Conservation (phyloP, 1,140 invertebrate species). For the Diorhabda sublineata region DNA sequence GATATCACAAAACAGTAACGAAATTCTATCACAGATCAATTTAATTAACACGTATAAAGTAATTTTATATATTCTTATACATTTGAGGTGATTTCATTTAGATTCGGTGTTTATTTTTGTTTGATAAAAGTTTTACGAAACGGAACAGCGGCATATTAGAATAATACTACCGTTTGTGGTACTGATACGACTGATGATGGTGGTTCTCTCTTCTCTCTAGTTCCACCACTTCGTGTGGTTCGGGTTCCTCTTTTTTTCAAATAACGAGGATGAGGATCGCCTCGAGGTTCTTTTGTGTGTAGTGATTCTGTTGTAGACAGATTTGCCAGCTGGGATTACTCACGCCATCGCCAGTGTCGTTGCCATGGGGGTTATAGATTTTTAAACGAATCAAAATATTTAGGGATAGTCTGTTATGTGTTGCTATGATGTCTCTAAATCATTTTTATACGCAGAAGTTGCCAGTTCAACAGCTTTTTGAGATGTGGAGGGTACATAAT, state of each 20-base stretch:
- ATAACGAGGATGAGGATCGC: not conserved
- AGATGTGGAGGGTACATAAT: too few relatives aligned
- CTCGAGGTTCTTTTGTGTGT: conserved; percentile 1
- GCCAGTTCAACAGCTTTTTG: too few relatives aligned
- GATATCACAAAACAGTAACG: not conserved
- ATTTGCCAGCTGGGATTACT: not conserved
- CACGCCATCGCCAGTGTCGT: not conserved
- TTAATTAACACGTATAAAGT: not conserved
- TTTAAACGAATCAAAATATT: too few relatives aligned
- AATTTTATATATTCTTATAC: not conserved
- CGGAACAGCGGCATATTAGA: not conserved
- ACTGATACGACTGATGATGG: not conserved
- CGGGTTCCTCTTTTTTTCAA: not conserved
- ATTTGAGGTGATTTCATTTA: not conserved
- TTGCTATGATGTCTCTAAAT: too few relatives aligned
- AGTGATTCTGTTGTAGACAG: not conserved
- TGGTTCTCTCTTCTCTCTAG: not conserved
- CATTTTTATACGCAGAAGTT: too few relatives aligned
- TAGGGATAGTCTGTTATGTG: too few relatives aligned
- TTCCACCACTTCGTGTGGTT: not conserved
- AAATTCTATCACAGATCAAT: not conserved
- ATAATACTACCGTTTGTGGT: not conserved
- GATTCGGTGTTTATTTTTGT: not conserved
- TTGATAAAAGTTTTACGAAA: not conserved
- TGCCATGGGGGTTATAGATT: not conserved